Base-by-base conservation (phyloP, 2,113 vertebrate genomes). In the Eulacestoma nigropectus region DNA sequence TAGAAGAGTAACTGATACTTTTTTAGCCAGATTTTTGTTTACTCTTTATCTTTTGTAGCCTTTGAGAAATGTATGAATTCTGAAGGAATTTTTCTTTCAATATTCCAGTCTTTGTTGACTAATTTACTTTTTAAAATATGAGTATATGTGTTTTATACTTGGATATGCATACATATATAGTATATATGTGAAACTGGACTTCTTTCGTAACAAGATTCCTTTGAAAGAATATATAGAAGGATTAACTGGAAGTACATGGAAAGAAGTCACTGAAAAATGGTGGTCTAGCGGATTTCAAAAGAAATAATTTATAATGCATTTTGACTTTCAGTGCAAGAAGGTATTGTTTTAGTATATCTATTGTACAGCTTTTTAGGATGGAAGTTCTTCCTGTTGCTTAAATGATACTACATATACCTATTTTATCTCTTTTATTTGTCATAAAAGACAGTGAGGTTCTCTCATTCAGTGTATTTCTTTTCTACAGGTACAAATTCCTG, bases 401-500 rank as follows among this genome's bases (percentile, higher is more conserved):
- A 70, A 65, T 50, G 35, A 55, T 59, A 26, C n/a, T 7, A 35
- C n/a, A 17, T 42, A 7, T 30, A 35, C 14, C 4, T 41, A 8
- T 56, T 81, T 73, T 39, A n/a, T 27, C 15, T 56, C 4, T 74
- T 60, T 46, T n/a, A 37, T 56, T 13, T 91, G 23, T 69, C 14
- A 5, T 22, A 41, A 44, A 39, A 88, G 55, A 35, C 23, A 23
- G 1, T 47, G 46, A 85, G 64, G 44, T 32, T 35, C 4, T 16
- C 17, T 78, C 3, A 53, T 47, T 69, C 10, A 11, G 9, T 49
- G 2, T 39, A 16, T 63, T 89, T 91, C 84, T 53, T 46, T 75
- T n/a, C 59, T 87, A 21, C 87, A 98, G 99, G 98, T 99, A 9
- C 98, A 98, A 72, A 98, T 99, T 92, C 98, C 98, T 4, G 99